A percentile compares a stretch with the other conserved stretches of the same genome.
Conservation (phyloP, 2,888 invertebrate genomes). For the Steinernema carpocapsae region DNA sequence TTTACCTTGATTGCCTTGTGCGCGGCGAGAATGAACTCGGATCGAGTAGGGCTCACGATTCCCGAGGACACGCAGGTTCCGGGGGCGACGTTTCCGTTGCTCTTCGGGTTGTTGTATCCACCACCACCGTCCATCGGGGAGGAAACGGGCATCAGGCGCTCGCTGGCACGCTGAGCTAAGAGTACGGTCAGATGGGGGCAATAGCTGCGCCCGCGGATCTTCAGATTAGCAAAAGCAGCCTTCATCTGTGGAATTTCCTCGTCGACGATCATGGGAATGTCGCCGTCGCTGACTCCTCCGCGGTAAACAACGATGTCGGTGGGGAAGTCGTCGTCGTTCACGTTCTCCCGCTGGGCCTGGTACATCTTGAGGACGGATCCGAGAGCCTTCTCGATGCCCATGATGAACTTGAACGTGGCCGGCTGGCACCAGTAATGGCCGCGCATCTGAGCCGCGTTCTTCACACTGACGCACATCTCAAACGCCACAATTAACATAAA, state of each 20-base stretch:
- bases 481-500: neutral
- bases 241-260: neutral
- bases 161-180: constrained; percentile 45
- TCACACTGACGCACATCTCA: constrained; percentile 5
- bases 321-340: neutral
- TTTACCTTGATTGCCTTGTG: constrained; percentile 49
- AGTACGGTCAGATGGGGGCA: constrained; percentile 44
- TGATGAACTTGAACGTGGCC: neutral
- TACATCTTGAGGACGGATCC: neutral
- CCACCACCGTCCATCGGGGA: no score
- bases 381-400: neutral
- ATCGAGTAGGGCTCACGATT: constrained; percentile 43
- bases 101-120: no score
- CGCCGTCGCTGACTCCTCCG: constrained; percentile 17
- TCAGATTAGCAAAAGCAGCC: neutral
- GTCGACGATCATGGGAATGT: neutral
- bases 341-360: neutral
- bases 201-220: neutral
- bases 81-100: constrained; percentile 46
- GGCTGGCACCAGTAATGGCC: constrained; percentile 7
- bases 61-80: constrained; percentile 43
- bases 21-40: constrained; percentile 51
- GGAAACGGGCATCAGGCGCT: constrained; percentile 29
- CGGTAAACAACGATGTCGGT: neutral
- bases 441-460: neutral